Evolutionary conservation across 2,113 vertebrate genomes (phyloP).

Genomic region (Nettapus auritus): DNA sequence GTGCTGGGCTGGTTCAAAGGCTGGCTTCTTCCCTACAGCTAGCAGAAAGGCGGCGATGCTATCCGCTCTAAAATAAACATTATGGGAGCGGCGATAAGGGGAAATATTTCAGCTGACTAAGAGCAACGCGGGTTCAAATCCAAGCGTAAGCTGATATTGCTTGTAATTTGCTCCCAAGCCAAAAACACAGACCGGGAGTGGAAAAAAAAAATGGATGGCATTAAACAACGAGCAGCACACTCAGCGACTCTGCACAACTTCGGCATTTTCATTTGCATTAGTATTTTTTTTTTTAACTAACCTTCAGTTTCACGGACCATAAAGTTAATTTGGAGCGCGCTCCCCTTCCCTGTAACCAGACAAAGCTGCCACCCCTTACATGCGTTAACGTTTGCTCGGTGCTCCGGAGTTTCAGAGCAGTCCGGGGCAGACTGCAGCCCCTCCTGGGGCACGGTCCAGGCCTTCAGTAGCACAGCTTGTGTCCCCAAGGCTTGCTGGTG

Average conservation of each 20-base stretch:
- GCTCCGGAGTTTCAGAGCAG: neutral
- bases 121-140: slow-evolving; percentile 64
- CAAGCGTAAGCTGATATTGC: slow-evolving; percentile 61
- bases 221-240: slow-evolving; percentile 43
- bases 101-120: slow-evolving; percentile 68
- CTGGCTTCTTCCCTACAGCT: neutral
- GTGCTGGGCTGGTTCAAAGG: slow-evolving; percentile 21
- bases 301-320: slow-evolving; percentile 69
- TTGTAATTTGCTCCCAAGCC: slow-evolving; percentile 56
- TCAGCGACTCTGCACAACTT: slow-evolving; percentile 56
- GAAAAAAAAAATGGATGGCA: slow-evolving; percentile 40
- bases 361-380: slow-evolving; percentile 28
- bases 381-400: slow-evolving; percentile 37
- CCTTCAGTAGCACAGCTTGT: neutral
- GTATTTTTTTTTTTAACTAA: slow-evolving; percentile 66
- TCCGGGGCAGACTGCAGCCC: neutral
- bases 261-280: slow-evolving; percentile 50
- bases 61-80: slow-evolving; percentile 57
- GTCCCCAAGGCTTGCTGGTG: neutral
- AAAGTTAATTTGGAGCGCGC: slow-evolving; percentile 69
- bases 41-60: slow-evolving; percentile 48
- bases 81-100: slow-evolving; percentile 57
- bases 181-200: slow-evolving; percentile 44
- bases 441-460: neutral
- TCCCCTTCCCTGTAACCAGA: slow-evolving; percentile 40